Conservation (phyloP, 2,113 vertebrate genomes). For the Mastomys coucha region DNA sequence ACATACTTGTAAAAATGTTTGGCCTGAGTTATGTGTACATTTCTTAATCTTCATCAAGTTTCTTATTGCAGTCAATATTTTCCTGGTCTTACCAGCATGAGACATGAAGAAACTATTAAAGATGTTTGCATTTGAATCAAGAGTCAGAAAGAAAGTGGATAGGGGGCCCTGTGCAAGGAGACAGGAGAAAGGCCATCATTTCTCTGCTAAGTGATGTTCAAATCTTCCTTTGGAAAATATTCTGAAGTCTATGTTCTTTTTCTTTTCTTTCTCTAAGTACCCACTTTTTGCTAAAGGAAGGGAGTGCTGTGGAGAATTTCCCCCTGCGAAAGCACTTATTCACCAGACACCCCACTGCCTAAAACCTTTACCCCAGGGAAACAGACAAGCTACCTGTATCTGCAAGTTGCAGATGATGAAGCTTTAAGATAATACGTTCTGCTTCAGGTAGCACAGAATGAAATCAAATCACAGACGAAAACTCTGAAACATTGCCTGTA, state of each 20-base stretch:
- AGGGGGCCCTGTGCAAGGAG: neutral
- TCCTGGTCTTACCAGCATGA: slow-evolving; percentile 1
- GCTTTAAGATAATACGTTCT: slow-evolving; percentile 61
- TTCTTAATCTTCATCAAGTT: slow-evolving; percentile 43
- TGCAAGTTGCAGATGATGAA: slow-evolving; percentile 29
- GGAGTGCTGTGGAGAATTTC: slow-evolving; percentile 21
- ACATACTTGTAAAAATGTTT: neutral
- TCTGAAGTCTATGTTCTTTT: neutral
- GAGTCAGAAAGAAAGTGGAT: slow-evolving; percentile 12
- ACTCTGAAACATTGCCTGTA: neutral
- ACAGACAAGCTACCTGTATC: neutral
- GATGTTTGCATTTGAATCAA: neutral
- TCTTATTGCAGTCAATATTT: slow-evolving; percentile 22
- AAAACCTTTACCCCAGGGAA: slow-evolving; percentile 52
- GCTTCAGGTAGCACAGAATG: slow-evolving; percentile 64
- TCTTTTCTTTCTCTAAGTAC: neutral
- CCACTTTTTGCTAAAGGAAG: slow-evolving; percentile 20
- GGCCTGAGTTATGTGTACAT: slow-evolving; percentile 48
- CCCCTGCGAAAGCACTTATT: slow-evolving; percentile 35
- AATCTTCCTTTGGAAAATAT: neutral
- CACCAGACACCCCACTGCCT: slow-evolving; percentile 6
- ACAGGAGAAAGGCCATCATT: neutral
- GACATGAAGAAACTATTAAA: neutral
- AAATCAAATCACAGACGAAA: slow-evolving; percentile 29
- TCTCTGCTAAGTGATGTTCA: neutral